Conservation (phyloP, 2,113 vertebrate genomes). For the Entomyzon cyanotis region DNA sequence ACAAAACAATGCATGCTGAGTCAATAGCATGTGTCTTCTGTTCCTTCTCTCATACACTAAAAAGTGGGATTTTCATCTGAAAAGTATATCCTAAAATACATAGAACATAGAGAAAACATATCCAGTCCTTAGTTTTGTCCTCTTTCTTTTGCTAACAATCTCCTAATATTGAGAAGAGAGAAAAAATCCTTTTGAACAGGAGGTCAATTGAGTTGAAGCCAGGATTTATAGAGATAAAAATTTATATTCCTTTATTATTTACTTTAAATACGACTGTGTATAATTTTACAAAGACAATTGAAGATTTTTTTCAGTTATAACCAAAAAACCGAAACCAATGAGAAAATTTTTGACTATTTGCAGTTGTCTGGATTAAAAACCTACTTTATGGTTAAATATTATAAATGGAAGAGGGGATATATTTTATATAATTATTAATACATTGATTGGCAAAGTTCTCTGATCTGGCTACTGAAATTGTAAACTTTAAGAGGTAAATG, state of each 20-base stretch:
- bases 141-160: background rate
- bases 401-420: background rate
- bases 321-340: accelerated
- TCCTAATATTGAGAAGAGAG: background rate
- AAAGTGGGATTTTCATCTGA: background rate
- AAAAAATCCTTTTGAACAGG: background rate
- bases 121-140: background rate
- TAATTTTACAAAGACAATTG: background rate
- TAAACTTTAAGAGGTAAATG: background rate
- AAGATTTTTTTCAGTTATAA: background rate
- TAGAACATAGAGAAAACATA: background rate
- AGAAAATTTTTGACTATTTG: background rate
- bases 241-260: background rate
- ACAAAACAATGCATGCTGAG: background rate
- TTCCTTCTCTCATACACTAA: background rate
- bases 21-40: background rate
- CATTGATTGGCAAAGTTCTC: background rate
- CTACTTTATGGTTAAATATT: background rate
- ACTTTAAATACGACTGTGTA: background rate
- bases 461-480: background rate
- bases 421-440: background rate
- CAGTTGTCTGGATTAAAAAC: background rate
- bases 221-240: background rate
- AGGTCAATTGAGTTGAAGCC: background rate
- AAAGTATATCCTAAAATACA: background rate